phyloP scores from a whole-genome alignment of 2,888 invertebrate genomes.

The Eurois occulta region DNA sequence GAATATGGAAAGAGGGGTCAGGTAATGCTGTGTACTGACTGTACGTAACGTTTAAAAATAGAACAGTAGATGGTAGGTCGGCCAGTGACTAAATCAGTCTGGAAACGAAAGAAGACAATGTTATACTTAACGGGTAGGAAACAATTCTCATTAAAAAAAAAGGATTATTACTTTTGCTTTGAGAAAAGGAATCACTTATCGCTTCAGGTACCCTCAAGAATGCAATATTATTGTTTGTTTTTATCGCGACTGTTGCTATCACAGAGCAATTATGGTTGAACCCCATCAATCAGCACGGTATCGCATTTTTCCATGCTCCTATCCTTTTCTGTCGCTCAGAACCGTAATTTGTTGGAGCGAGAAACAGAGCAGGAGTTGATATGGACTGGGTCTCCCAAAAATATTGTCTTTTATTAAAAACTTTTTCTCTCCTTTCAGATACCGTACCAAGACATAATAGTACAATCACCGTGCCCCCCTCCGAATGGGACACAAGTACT shows the following conservation, averaged over 20 bases:
- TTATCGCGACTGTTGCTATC: not conserved
- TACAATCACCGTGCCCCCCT: slow-evolving; percentile 95
- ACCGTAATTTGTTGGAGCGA: too few species aligned
- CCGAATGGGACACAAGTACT: slow-evolving; percentile 94
- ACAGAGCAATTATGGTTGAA: not conserved
- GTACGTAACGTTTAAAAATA: not conserved
- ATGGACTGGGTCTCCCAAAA: not conserved
- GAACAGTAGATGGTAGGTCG: not conserved
- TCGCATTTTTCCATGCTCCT: not conserved
- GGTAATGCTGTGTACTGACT: not conserved
- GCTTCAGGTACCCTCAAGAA: not conserved
- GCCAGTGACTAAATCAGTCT: not conserved
- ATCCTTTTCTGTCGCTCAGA: too few species aligned
- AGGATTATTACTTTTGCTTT: not conserved
- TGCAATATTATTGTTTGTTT: not conserved
- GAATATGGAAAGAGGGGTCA: not conserved
- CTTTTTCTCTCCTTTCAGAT: slow-evolving; percentile 89
- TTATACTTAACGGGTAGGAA: not conserved
- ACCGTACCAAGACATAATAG: slow-evolving; percentile 96
- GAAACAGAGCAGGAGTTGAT: not conserved
- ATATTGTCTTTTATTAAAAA: not conserved
- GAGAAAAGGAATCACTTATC: not conserved
- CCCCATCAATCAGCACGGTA: not conserved
- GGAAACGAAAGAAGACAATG: not conserved
- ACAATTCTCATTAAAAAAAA: not conserved